phyloP scores from a whole-genome alignment of 2,888 invertebrate genomes.

The Cephus nigrinus region DNA sequence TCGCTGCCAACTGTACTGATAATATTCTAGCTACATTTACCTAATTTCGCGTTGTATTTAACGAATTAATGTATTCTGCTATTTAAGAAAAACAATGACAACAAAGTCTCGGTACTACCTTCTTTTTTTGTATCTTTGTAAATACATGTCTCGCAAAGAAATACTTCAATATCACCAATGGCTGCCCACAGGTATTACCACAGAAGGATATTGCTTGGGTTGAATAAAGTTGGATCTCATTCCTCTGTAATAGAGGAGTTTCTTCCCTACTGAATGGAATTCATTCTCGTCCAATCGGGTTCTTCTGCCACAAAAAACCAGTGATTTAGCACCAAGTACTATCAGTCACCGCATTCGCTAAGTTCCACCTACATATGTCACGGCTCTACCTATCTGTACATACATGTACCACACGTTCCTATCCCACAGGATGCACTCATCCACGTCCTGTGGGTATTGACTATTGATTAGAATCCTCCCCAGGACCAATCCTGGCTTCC shows the following conservation, averaged over 20 bases:
- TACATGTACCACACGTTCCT: constrained; percentile 22
- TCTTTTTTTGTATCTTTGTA: constrained; percentile 17
- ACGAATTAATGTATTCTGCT: constrained; percentile 12
- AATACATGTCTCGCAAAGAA: constrained; percentile 8
- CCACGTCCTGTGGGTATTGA: constrained; percentile 38
- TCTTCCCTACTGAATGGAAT: constrained; percentile 13
- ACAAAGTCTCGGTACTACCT: not conserved
- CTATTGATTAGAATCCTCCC: constrained; percentile 42
- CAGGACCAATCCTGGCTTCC: constrained; percentile 27
- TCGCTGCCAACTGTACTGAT: not conserved
- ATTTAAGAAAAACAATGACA: constrained; percentile 12
- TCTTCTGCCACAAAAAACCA: not conserved
- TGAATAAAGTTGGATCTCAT: constrained; percentile 17
- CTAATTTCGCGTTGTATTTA: constrained; percentile 1
- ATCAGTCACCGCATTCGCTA: not conserved
- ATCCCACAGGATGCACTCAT: constrained; percentile 29
- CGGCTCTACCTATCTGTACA: constrained; percentile 12
- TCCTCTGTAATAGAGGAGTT: not conserved
- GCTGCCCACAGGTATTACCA: not conserved
- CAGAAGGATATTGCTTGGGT: constrained; percentile 7
- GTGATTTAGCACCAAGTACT: constrained; percentile 12
- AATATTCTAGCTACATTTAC: constrained; percentile 9
- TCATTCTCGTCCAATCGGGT: constrained; percentile 20
- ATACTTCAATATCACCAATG: not conserved
- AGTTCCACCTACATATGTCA: constrained; percentile 2